Base-by-base conservation (phyloP, 2,797 vertebrate species). In the Sparidentex hasta region DNA sequence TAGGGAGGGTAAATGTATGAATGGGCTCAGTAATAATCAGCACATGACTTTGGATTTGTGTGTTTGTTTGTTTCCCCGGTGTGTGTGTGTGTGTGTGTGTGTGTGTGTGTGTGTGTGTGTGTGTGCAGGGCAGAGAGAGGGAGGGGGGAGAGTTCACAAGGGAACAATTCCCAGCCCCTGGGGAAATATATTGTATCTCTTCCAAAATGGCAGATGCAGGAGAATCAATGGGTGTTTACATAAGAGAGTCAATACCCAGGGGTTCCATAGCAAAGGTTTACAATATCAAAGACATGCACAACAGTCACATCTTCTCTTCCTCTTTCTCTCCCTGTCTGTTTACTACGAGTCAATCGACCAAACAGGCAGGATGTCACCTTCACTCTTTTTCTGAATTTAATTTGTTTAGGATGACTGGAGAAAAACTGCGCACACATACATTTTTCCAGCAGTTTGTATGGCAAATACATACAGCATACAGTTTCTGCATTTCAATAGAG, bases 191-290 rank as follows among this genome's bases (percentile, higher is more conserved):
- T 90, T 93, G 90, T 90, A 91, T 92, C 88, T 87, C 87, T 90
- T 93, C 85, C 89, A 94, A 93, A 94, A 93, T 92, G 91, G 91
- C 91, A 92, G 87, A 88, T 87, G 90, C 85, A 80, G 83, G 47
- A 87, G 87, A 94, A 95, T 95, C 94, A 91, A 94, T 95, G 87
- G 51, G 74, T 88, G 94, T 93, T 95, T 95, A 95, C 90, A 93
- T 95, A 94, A 94, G 76, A 88, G 87, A 91, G 92, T 94, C 94
- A 82, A 93, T 94, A 88, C 70, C 74, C 90, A 84, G 78, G 76
- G 85, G 88, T 86, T 84, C 73, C 83, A 88, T 71, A 76, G 87
- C 61, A 71, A 90, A 27, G 83, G 74, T 88, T 91, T 83, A 88
- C 82, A 78, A 83, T 88, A 91, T 87, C 78, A 90, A 90, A 92